phyloP scores from a whole-genome alignment of 1,140 invertebrate species.

The Orchesella cincta region DNA sequence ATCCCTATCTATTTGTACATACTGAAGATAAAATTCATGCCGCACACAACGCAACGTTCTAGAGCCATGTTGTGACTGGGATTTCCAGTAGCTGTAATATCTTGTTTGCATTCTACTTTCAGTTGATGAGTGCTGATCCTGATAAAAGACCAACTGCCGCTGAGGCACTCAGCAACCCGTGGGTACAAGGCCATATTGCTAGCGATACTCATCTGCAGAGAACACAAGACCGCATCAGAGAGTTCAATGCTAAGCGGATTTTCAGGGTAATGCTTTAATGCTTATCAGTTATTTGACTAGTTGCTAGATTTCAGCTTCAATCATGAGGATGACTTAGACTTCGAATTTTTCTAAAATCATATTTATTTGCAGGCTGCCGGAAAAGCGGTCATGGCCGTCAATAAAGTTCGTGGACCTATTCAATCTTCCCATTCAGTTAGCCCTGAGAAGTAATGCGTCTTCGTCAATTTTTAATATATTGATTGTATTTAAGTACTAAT shows the following conservation, averaged over 20 bases:
- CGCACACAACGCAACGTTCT: too few species aligned
- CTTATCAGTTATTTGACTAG: background rate
- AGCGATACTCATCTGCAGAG: slow-evolving; percentile 59
- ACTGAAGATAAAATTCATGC: too few species aligned
- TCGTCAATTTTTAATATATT: background rate
- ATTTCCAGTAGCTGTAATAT: background rate
- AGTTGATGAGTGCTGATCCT: slow-evolving; percentile 60
- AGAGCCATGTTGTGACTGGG: too few species aligned
- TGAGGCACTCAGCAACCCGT: slow-evolving; percentile 60
- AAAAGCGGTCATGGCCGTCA: background rate
- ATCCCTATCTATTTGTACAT: too few species aligned
- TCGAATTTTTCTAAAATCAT: slow-evolving; percentile 15
- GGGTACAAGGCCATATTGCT: slow-evolving; percentile 58
- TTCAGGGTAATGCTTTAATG: slow-evolving; percentile 59
- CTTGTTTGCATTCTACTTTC: slow-evolving; percentile 56
- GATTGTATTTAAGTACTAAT: too few species aligned
- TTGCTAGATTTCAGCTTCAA: background rate
- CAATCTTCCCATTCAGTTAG: slow-evolving; percentile 21
- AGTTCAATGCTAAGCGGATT: slow-evolving; percentile 65
- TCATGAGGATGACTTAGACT: background rate
- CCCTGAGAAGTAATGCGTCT: slow-evolving; percentile 19
- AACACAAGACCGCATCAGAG: slow-evolving; percentile 62
- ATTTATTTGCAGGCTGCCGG: slow-evolving; percentile 11
- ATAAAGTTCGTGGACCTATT: background rate
- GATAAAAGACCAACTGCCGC: slow-evolving; percentile 59